Conservation (phyloP, 2,113 vertebrate genomes). For the Climacteris rufus region DNA sequence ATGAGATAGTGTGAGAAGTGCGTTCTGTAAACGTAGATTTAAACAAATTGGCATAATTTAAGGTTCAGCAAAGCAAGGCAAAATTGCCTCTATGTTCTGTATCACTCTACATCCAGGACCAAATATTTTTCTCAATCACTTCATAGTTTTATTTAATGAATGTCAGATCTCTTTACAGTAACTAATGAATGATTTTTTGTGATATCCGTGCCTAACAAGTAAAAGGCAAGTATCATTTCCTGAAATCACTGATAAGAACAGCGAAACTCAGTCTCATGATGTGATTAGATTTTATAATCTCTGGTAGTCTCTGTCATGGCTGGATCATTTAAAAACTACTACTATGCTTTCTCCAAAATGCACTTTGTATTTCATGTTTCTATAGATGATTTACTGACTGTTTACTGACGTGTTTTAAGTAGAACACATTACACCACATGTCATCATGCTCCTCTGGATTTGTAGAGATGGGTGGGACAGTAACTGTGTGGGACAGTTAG, state of each 20-base stretch:
- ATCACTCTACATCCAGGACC: neutral
- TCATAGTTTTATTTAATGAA: neutral
- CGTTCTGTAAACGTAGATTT: neutral
- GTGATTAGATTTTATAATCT: neutral
- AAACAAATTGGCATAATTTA: neutral
- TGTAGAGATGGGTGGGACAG: neutral
- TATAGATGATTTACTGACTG: rapidly evolving
- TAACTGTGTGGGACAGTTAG: too few species aligned
- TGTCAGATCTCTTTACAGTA: neutral
- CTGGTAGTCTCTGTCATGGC: neutral
- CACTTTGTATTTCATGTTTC: neutral
- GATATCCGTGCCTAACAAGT: neutral
- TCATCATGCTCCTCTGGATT: neutral
- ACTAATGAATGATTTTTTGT: neutral
- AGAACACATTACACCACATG: neutral
- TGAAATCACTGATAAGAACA: neutral
- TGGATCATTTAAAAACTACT: neutral
- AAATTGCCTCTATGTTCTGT: neutral
- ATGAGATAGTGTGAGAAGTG: neutral
- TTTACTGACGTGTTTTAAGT: neutral
- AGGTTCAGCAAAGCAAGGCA: neutral
- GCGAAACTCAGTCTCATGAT: neutral
- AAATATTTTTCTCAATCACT: neutral
- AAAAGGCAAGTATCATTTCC: neutral
- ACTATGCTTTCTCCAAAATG: neutral